Conservation (phyloP, 2,113 vertebrate genomes). For the Acrocephalus arundinaceus region DNA sequence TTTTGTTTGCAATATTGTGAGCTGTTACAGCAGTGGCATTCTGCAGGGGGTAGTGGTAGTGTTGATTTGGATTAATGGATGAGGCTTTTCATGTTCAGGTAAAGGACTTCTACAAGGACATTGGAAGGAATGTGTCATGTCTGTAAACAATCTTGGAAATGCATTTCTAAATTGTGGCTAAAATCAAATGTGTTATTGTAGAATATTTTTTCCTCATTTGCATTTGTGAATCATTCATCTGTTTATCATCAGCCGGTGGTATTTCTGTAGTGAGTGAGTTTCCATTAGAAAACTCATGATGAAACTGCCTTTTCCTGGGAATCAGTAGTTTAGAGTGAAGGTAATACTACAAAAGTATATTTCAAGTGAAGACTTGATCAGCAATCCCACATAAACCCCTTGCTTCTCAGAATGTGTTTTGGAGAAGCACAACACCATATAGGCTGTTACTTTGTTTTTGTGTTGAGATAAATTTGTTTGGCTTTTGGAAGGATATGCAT, state of each 20-base stretch:
- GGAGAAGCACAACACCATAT: neutral
- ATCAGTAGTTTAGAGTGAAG: neutral
- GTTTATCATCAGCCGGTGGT: constrained; percentile 50
- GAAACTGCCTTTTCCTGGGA: neutral
- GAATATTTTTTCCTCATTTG: constrained; percentile 63
- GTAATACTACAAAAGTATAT: neutral
- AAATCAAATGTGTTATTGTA: constrained; percentile 58
- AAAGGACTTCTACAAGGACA: constrained; percentile 17
- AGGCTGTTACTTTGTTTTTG: constrained; percentile 20
- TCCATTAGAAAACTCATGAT: neutral
- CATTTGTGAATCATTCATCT: constrained; percentile 65
- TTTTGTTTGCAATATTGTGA: neutral
- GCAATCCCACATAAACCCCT: neutral
- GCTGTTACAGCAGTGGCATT: neutral
- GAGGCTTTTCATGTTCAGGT: neutral
- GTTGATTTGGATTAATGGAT: neutral
- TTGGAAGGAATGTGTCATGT: neutral
- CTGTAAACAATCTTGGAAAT: constrained; percentile 39
- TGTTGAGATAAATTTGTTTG: constrained; percentile 46
- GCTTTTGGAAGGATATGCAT: constrained; percentile 25
- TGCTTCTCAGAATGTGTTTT: neutral
- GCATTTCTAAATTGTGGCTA: constrained; percentile 41
- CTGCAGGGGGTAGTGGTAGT: neutral
- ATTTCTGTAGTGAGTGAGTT: constrained; percentile 67
- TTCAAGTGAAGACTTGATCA: neutral